phyloP scores from a whole-genome alignment of 1,140 invertebrate genomes.

The Cotesia typhae region DNA sequence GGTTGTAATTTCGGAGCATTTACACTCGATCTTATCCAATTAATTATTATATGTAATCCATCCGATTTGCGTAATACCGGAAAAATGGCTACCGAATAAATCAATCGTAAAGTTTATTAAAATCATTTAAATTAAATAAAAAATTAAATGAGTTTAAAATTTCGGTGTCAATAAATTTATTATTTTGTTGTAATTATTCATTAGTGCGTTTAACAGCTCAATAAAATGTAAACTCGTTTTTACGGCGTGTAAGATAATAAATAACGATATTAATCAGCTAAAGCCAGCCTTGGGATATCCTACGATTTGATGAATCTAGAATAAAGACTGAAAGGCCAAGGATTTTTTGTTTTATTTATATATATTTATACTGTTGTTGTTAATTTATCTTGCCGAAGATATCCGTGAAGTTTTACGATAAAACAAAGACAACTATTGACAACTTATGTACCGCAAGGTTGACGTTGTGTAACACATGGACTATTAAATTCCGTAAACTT shows the following conservation, averaged over 20 bases:
- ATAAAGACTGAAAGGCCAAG: constrained; percentile 25
- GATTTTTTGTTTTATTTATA: background rate
- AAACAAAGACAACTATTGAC: constrained; percentile 16
- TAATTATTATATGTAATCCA: background rate
- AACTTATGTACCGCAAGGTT: constrained; percentile 28
- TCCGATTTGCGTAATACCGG: constrained; percentile 11
- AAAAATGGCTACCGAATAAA: background rate
- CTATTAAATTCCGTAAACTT: constrained; percentile 35
- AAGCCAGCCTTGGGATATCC: background rate
- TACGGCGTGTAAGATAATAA: too few species aligned
- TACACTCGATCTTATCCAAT: background rate
- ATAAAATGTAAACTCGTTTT: too few species aligned
- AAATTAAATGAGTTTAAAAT: too few species aligned
- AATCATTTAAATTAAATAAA: background rate
- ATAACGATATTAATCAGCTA: constrained; percentile 4
- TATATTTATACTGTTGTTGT: too few species aligned
- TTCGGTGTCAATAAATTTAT: too few species aligned
- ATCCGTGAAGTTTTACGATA: background rate
- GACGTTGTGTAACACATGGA: constrained; percentile 31
- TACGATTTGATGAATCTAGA: constrained; percentile 7
- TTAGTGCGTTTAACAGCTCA: too few species aligned
- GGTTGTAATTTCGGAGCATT: background rate
- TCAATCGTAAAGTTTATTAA: background rate
- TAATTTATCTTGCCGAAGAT: too few species aligned
- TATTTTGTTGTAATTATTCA: too few species aligned